Evolutionary conservation across 2,113 vertebrate genomes (phyloP).

Genomic region (Panthera leo): DNA sequence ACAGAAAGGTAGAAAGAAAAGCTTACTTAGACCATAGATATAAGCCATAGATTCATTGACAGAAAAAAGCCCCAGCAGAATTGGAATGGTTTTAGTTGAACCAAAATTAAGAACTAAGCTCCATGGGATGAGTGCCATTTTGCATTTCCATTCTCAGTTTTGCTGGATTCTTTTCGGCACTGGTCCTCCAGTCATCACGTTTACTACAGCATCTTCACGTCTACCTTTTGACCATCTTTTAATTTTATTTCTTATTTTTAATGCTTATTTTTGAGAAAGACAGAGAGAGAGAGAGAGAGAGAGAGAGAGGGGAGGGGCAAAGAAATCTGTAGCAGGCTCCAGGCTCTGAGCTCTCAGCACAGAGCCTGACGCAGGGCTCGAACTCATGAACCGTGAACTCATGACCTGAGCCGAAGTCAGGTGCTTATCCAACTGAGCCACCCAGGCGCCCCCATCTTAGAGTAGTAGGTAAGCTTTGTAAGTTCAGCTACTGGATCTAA

Average conservation of each 20-base stretch:
- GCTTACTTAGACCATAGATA: neutral
- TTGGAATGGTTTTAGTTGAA: neutral
- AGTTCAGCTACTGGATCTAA: neutral
- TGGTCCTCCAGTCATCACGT: neutral
- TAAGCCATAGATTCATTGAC: neutral
- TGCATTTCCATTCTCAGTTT: neutral
- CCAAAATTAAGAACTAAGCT: neutral
- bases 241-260: too few species aligned
- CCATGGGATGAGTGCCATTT: neutral
- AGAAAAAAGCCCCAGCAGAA: neutral
- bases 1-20: neutral
- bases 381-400: too few species aligned
- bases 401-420: too few species aligned
- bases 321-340: too few species aligned
- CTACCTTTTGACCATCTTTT: too few species aligned
- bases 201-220: neutral
- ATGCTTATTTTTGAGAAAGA: too few species aligned
- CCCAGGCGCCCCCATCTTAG: too few species aligned
- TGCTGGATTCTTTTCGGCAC: neutral
- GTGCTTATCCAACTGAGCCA: too few species aligned
- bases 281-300: too few species aligned
- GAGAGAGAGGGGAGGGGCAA: too few species aligned
- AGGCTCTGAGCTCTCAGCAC: too few species aligned
- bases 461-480: neutral
- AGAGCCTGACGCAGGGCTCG: too few species aligned